Evolutionary conservation across 2,888 invertebrate genomes (phyloP).

Genomic region (Drosophila multiciliata): DNA sequence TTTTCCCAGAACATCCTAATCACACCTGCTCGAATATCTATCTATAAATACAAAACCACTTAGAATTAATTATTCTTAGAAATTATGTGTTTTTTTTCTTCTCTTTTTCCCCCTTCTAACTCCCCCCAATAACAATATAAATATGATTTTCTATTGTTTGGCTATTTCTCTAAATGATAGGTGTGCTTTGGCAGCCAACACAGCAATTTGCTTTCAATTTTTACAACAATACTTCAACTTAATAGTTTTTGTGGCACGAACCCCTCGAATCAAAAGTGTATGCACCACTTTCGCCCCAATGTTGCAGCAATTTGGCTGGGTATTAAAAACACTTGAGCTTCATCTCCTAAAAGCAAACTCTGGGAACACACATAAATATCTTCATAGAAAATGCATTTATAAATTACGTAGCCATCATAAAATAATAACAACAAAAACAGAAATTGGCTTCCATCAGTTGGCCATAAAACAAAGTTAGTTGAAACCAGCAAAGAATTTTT

Average conservation of each 20-base stretch:
- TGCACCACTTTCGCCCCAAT: not conserved
- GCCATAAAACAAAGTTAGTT: constrained; percentile 66
- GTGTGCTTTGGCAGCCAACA: not conserved
- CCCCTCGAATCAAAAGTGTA: not conserved
- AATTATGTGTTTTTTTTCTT: no score
- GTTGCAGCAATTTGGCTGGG: constrained; percentile 9
- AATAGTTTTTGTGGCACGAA: constrained; percentile 4
- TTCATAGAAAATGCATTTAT: constrained; percentile 58
- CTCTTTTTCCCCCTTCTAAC: not conserved
- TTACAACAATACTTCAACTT: not conserved
- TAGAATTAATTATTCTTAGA: not conserved
- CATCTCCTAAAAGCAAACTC: constrained; percentile 18
- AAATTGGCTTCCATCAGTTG: constrained; percentile 19
- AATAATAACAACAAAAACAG: constrained; percentile 30
- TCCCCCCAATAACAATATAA: not conserved
- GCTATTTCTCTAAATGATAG: not conserved
- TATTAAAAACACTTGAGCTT: constrained; percentile 49
- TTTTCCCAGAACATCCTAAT: not conserved
- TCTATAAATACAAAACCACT: not conserved
- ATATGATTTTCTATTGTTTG: not conserved
- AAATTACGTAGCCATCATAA: constrained; percentile 57
- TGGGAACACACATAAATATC: constrained; percentile 30
- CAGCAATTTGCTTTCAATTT: constrained; percentile 3
- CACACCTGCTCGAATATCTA: not conserved
- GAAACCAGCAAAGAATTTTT: constrained; percentile 37